Evolutionary conservation across 2,888 invertebrate genomes (phyloP), one percentile per base, ranked within the genome.

Genomic region (Lagria hirta): DNA sequence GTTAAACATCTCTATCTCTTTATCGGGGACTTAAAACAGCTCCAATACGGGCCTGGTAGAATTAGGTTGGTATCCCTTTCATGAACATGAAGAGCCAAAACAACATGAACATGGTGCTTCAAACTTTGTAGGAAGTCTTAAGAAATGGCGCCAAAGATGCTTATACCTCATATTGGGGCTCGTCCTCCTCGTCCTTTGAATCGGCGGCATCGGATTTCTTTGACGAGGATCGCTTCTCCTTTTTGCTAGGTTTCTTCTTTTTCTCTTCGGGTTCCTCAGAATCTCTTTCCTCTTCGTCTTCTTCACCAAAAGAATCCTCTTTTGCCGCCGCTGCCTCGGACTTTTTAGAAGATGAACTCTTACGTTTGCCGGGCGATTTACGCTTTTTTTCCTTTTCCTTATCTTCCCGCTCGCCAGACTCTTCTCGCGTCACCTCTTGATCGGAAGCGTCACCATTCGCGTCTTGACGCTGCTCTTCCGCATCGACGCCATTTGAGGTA

Each of bases 131-230:
- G n/a, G n/a, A n/a, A n/a, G 5, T 26, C 27, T 23, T n/a, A 12
- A 15, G 16, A 24, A 36, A 48, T 22, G 28, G 27, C 36, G 43
- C 35, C 35, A 34, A n/a, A 33, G 2, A 22, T 15, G 8, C 24
- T 29, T 36, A 29, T 52, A 78, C 81, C 76, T 81, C 80, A 51
- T 77, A 79, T 29, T 58, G 53, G 4, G 43, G 36, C 4, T 51
- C 52, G 18, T 52, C 50, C 8, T 54, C 53, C 3, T 73, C 73
- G 5, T 70, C 72, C 2, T 58, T 51, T 14, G 55, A 18, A 18
- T 18, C 20, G 5, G 5, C 7, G 20, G 20, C 20, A n/a, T 32
- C 40, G 4, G 13, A 29, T 22, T 45, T 40, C 11, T 32, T 38
- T 8, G 51, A 46, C 2, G 34, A n/a, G n/a, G n/a, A n/a, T n/a